phyloP scores from a whole-genome alignment of 2,888 invertebrate genomes.

The Mesopsocus fuscifrons region DNA sequence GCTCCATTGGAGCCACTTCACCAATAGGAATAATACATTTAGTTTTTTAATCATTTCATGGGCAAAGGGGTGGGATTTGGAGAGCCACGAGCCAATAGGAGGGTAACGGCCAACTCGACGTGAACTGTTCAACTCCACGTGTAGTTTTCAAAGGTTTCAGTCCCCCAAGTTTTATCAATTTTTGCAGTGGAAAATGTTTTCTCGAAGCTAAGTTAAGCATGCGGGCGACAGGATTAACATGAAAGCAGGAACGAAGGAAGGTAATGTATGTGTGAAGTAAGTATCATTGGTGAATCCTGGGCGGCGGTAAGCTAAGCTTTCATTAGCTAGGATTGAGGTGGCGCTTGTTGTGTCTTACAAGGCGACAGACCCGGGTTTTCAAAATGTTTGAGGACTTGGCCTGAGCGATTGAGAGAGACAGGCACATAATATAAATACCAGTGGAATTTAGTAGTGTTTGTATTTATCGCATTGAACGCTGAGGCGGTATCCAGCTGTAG shows the following conservation, averaged over 20 bases:
- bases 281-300: constrained; percentile 3
- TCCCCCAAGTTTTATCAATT: constrained; percentile 9
- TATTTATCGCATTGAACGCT: constrained; percentile 9
- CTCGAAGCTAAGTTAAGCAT: not conserved
- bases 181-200: not conserved
- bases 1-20: constrained; percentile 2
- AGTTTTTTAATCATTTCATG: constrained; percentile 9
- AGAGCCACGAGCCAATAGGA: constrained; percentile 1
- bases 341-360: not conserved
- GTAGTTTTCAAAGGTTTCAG: constrained; percentile 8
- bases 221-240: not conserved
- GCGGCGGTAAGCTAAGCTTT: constrained; percentile 1
- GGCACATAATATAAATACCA: constrained; percentile 11
- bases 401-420: constrained; percentile 10
- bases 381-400: constrained; percentile 10
- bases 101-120: not conserved
- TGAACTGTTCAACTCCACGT: constrained; percentile 9
- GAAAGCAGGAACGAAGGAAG: not conserved
- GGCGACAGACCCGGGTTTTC: constrained; percentile 10
- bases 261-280: constrained; percentile 10
- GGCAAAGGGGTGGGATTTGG: constrained; percentile 2
- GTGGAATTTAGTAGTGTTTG: constrained; percentile 10
- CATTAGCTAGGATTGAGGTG: not conserved
- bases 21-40: constrained; percentile 7
- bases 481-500: too few species aligned